Base-by-base conservation (phyloP, 2,888 invertebrate species). In the Saturnia japonica region DNA sequence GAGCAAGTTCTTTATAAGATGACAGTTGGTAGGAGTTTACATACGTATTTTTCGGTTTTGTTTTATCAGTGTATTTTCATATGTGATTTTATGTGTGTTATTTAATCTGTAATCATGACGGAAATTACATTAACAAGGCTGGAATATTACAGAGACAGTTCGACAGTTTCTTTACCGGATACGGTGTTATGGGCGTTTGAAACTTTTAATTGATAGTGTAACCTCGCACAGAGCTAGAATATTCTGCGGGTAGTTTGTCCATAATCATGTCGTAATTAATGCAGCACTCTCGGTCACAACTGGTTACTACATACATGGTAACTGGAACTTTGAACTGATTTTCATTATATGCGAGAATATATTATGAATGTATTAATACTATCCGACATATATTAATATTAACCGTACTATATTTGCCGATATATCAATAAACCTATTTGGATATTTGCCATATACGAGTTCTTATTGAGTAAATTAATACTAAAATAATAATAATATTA, bases 181-280 rank as follows among this genome's bases (percentile, higher is more conserved):
- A 68, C 51, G 69, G 72, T 66, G 45, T 71, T 71, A 66, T 69
- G 45, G 60, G 62, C 68, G 68, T 72, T 67, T 40, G 67, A 60
- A 68, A 42, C 47, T 69, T 69, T 72, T 75, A 76, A 75, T 74
- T 75, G 72, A 73, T 75, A 70, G 72, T 64, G 68, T 73, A 71
- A 71, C 75, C 72, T 74, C 73, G 74, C 45, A 42, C 28, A 54
- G 22, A 22, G 16, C 51, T 72, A 60, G 69, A 69, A 69, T 68
- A 69, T 68, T 72, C 51, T 68, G 64, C 60, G 34, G 68, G 71
- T 62, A 71, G 62, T 70, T 70, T 71, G 62, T 40, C 64, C 68
- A 64, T 71, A 68, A 47, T 22, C 34, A 62, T 66, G 51, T 51
- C 22, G 66, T 51, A 70, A 71, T 71, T 68, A 71, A 64, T 64